These are phyloP conservation scores for Zaprionus vittiger DNA, from an alignment of 1,140 invertebrate species.

Conservation along the genomic window DNA sequence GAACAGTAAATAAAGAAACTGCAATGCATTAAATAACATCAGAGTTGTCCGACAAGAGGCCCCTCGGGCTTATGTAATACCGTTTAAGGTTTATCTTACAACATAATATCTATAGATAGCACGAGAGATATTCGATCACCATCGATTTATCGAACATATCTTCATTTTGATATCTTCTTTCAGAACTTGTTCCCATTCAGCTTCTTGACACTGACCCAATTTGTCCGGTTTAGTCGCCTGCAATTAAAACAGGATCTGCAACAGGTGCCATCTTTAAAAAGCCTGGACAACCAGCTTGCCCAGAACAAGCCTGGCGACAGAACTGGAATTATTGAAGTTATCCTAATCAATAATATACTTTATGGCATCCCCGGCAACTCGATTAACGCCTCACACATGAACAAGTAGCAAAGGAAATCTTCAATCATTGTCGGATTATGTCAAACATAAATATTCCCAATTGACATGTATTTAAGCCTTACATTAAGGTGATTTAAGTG, in stretches of 20 bases:
- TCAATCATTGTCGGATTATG: slow-evolving; percentile 2
- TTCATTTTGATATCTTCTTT: not conserved
- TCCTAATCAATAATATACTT: slow-evolving; percentile 9
- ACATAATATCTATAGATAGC: not conserved
- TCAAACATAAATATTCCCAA: not conserved
- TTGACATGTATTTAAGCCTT: not conserved
- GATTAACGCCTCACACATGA: not conserved
- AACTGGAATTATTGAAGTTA: not conserved
- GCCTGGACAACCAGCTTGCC: not conserved
- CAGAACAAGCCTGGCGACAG: not conserved
- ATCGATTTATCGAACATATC: slow-evolving; percentile 1
- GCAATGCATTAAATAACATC: not conserved
- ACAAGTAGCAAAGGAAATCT: not conserved
- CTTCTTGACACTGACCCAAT: slow-evolving; percentile 9
- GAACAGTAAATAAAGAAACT: slow-evolving; percentile 4
- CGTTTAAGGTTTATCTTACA: slow-evolving; percentile 8
- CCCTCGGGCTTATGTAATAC: not conserved
- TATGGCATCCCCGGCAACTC: not conserved
- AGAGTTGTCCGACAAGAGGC: not conserved
- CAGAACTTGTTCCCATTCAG: not conserved
- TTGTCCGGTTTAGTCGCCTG: slow-evolving; percentile 3
- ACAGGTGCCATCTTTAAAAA: not conserved
- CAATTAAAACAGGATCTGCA: slow-evolving; percentile 11
- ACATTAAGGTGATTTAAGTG: not conserved
- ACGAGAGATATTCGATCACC: not conserved